phyloP scores from a whole-genome alignment of 2,113 vertebrate species.

The Aviceda subcristata region DNA sequence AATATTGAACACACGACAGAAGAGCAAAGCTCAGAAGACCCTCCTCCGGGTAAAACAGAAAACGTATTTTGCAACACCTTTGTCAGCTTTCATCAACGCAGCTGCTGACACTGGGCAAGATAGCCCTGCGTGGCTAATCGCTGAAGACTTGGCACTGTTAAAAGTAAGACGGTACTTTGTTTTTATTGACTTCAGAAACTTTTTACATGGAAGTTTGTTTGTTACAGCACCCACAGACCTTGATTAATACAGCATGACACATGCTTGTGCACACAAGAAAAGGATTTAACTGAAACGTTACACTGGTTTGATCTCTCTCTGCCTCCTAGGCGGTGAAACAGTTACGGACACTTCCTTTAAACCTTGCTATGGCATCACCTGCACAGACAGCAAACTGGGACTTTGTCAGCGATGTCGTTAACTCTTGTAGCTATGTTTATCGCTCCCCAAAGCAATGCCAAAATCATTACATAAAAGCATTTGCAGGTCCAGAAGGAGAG shows the following conservation, averaged over 20 bases:
- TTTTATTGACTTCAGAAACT: neutral
- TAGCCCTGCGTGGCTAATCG: constrained; percentile 88
- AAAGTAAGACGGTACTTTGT: constrained; percentile 69
- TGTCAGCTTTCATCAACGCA: constrained; percentile 80
- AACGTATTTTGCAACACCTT: constrained; percentile 80
- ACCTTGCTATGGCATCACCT: constrained; percentile 81
- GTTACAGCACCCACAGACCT: neutral
- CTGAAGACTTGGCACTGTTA: constrained; percentile 88
- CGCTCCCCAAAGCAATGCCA: constrained; percentile 86
- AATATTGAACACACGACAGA: constrained; percentile 80
- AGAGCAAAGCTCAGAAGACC: constrained; percentile 86
- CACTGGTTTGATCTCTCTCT: neutral
- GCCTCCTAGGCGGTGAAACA: constrained; percentile 82
- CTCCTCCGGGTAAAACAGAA: constrained; percentile 85
- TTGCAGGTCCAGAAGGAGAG: constrained; percentile 84
- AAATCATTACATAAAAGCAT: constrained; percentile 81
- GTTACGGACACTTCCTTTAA: constrained; percentile 82
- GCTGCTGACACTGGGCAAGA: constrained; percentile 79
- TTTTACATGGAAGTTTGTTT: neutral
- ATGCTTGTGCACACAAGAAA: neutral
- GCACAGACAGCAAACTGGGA: constrained; percentile 90
- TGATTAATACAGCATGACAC: neutral
- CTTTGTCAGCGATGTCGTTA: constrained; percentile 85
- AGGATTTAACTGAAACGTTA: neutral
- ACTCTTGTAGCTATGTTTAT: constrained; percentile 85